Evolutionary conservation across 2,113 vertebrate genomes (phyloP).

Genomic region (Chionomys nivalis): DNA sequence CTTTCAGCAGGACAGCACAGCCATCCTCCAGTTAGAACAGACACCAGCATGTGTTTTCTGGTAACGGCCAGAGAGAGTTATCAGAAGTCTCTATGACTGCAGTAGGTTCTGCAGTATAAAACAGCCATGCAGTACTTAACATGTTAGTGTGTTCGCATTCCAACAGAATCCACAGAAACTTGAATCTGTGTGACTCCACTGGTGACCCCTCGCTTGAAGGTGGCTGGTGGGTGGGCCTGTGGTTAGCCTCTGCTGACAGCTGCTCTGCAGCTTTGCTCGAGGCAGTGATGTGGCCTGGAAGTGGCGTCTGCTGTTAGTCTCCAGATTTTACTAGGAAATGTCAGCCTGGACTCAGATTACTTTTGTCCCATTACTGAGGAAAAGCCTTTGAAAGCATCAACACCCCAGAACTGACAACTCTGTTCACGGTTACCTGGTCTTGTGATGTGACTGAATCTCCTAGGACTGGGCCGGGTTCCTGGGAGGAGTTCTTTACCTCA

Average conservation of each 20-base stretch:
- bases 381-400: background rate
- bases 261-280: background rate
- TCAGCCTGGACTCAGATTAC: background rate
- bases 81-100: background rate
- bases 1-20: no score
- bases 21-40: background rate
- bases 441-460: background rate
- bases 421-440: background rate
- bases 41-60: background rate
- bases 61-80: background rate
- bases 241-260: background rate
- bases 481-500: background rate
- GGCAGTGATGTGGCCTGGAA: background rate
- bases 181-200: background rate
- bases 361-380: background rate
- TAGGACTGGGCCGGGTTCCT: background rate
- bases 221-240: background rate
- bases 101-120: no score
- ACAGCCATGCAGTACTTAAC: no score
- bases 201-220: no score
- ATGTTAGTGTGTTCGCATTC: no score
- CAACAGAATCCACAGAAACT: no score
- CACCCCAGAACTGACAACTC: background rate
- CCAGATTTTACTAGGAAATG: background rate
- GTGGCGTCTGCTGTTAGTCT: background rate